phyloP scores from a whole-genome alignment of 2,888 invertebrate species.

The Lumbricus terrestris region DNA sequence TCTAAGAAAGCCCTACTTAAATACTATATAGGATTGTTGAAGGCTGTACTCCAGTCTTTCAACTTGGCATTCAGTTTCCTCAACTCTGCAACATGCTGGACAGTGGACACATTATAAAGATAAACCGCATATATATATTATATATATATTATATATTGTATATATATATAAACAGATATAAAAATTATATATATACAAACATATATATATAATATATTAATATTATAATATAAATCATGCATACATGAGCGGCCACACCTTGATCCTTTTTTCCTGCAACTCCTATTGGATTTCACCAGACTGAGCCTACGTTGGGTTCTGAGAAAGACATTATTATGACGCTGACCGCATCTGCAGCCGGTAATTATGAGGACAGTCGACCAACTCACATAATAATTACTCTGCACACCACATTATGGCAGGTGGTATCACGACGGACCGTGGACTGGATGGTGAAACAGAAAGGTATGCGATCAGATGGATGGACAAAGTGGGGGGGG shows the following conservation, averaged over 20 bases:
- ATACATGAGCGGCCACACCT: background rate
- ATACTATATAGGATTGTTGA: background rate
- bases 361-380: background rate
- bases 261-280: background rate
- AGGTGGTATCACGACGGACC: background rate
- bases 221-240: too few species aligned
- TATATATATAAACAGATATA: too few species aligned
- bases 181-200: too few species aligned
- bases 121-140: background rate
- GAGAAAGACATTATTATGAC: background rate
- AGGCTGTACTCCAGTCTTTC: background rate
- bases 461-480: background rate
- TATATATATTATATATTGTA: too few species aligned
- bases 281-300: background rate
- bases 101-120: background rate
- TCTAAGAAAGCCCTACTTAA: background rate
- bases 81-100: background rate
- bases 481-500: background rate
- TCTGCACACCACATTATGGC: background rate
- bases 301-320: background rate
- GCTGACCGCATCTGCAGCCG: background rate
- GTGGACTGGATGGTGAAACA: background rate
- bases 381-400: background rate
- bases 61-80: background rate
- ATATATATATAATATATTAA: too few species aligned